Percentiles rank a stretch among this genome's conserved stretches.
Conservation (phyloP, 2,113 vertebrate genomes). For the Alligator sinensis region DNA sequence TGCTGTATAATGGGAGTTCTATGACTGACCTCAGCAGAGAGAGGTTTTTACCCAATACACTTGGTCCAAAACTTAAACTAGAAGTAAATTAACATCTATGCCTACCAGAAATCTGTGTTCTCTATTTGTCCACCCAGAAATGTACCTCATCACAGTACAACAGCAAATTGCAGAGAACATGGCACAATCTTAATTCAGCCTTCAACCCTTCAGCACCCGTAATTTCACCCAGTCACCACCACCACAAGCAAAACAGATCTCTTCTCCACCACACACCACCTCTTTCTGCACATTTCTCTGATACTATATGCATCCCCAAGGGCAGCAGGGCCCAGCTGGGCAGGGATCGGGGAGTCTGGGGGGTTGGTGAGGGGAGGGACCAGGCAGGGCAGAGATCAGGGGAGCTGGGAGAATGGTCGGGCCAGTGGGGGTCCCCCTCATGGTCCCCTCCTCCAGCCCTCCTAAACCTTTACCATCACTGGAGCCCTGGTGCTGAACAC, state of each 20-base stretch:
- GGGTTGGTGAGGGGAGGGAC: no score
- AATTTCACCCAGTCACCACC: not conserved
- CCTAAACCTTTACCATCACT: no score
- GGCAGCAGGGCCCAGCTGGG: no score
- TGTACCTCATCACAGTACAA: not conserved
- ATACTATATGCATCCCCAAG: not conserved
- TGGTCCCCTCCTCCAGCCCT: no score
- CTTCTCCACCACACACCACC: not conserved
- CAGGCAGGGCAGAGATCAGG: no score
- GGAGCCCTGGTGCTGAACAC: no score
- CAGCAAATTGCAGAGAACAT: rapidly evolving
- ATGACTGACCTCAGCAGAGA: not conserved
- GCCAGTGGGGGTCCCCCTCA: no score
- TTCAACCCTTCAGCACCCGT: rapidly evolving
- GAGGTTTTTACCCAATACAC: not conserved
- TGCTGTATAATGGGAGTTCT: not conserved
- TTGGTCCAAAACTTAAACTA: not conserved
- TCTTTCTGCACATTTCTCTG: not conserved
- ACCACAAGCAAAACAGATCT: not conserved
- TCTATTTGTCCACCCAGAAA: not conserved
- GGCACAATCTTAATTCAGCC: not conserved
- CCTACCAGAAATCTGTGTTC: rapidly evolving
- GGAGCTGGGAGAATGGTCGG: no score
- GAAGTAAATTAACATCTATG: rapidly evolving
- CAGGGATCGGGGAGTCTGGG: no score